Percentiles rank a stretch among this genome's conserved stretches.
These are phyloP conservation scores for Mustela nigripes DNA, from an alignment of 2,113 vertebrate species.

Conservation along the genomic window DNA sequence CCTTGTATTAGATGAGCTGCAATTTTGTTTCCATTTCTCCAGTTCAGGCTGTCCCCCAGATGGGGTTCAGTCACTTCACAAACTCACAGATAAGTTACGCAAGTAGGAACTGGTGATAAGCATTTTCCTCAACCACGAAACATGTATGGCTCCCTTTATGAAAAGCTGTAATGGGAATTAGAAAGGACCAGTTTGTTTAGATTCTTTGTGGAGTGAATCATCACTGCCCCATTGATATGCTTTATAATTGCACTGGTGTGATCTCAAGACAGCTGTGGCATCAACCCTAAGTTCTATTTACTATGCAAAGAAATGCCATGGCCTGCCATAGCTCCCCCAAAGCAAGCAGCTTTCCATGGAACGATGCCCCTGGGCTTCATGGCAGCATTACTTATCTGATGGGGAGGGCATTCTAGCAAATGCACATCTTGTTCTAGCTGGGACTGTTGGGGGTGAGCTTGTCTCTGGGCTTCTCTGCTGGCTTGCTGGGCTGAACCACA, in stretches of 20 bases:
- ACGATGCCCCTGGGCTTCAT: background rate
- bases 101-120: background rate
- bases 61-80: background rate
- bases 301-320: background rate
- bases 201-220: conserved; percentile 56
- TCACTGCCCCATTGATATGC: conserved; percentile 25
- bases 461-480: background rate
- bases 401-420: background rate
- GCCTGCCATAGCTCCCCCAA: background rate
- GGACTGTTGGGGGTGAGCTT: background rate
- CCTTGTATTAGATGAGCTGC: background rate
- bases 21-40: background rate
- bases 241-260: background rate
- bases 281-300: background rate
- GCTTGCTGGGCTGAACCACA: background rate
- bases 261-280: conserved; percentile 24
- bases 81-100: background rate
- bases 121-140: conserved; percentile 25
- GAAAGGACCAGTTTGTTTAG: conserved; percentile 31
- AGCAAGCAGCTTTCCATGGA: background rate
- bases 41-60: conserved; percentile 10
- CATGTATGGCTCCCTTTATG: background rate
- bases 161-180: background rate
- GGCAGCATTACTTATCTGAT: background rate
- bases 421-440: background rate